These are phyloP conservation scores for Gymnothorax reevesii DNA, from an alignment of 2,797 vertebrate species.

Conservation along the genomic window DNA sequence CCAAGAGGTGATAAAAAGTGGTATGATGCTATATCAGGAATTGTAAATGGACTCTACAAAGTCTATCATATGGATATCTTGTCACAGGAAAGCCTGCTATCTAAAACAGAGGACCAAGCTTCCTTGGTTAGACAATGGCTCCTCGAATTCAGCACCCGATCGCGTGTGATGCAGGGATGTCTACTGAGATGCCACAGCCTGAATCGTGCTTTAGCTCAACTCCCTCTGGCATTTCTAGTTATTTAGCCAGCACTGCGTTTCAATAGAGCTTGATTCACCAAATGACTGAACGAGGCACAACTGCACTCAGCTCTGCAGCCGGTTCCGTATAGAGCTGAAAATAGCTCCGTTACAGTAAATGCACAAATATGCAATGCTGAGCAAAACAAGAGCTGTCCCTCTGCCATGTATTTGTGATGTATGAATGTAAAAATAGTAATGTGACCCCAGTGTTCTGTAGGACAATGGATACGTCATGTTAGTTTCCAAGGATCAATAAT, in stretches of 20 bases:
- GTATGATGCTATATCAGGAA: not conserved
- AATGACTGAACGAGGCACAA: slow-evolving; percentile 12
- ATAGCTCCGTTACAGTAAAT: not conserved
- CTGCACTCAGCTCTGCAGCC: not conserved
- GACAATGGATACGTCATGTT: not conserved
- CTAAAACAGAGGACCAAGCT: not conserved
- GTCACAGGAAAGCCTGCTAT: not conserved
- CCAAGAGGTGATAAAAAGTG: not conserved
- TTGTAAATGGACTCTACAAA: not conserved
- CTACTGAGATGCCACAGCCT: slow-evolving; percentile 47
- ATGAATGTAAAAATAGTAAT: not conserved
- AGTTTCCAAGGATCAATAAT: not conserved
- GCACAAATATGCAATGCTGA: not conserved
- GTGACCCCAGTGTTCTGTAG: not conserved
- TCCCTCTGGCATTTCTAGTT: slow-evolving; percentile 29
- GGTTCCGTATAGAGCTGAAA: not conserved
- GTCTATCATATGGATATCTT: not conserved
- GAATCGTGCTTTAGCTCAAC: slow-evolving; percentile 42
- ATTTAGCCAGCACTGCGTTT: not conserved
- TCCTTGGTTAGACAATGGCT: not conserved
- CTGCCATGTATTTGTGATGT: not conserved
- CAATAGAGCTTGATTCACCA: slow-evolving; percentile 17
- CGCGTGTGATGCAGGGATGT: not conserved
- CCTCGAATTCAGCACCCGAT: not conserved
- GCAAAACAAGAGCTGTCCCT: not conserved